Evolutionary conservation across 2,888 invertebrate genomes (phyloP).

Genomic region (Theretra japonica): DNA sequence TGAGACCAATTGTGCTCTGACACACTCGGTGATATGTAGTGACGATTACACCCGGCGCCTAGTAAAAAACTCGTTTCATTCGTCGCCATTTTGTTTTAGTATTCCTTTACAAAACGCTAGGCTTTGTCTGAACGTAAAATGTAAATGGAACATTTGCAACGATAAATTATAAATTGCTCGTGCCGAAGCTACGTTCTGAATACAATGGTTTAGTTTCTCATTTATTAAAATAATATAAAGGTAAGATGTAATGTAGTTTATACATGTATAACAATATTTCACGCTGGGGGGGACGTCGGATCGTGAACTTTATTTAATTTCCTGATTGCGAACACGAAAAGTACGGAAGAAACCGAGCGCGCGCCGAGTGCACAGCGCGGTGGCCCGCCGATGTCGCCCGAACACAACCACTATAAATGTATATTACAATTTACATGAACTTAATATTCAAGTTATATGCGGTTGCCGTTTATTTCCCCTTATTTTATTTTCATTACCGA

Average conservation of each 20-base stretch:
- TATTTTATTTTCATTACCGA: slow-evolving; percentile 10
- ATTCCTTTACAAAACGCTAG: slow-evolving; percentile 6
- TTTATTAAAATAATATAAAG: not conserved
- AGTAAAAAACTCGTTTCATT: slow-evolving; percentile 19
- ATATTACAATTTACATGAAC: slow-evolving; percentile 17
- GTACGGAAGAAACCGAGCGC: slow-evolving; percentile 53
- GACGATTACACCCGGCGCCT: slow-evolving; percentile 8
- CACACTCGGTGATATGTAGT: slow-evolving; percentile 41
- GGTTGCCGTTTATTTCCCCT: not conserved
- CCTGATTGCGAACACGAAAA: slow-evolving; percentile 68
- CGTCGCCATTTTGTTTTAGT: slow-evolving; percentile 17
- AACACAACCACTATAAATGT: not conserved
- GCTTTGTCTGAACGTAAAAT: not conserved
- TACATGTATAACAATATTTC: slow-evolving; percentile 25
- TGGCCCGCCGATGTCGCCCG: not conserved
- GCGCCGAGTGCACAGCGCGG: slow-evolving; percentile 40
- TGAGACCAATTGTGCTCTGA: slow-evolving; percentile 66
- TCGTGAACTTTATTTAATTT: slow-evolving; percentile 69
- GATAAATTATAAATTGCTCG: too few relatives aligned
- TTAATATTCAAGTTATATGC: slow-evolving; percentile 15
- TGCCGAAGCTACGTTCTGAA: too few relatives aligned
- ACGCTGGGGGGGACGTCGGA: slow-evolving; percentile 44
- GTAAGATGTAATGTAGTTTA: not conserved
- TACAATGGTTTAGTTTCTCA: not conserved
- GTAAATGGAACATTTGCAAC: not conserved